Evolutionary conservation across 2,797 vertebrate species (phyloP).

Genomic region (Crocodylus rhombifer): DNA sequence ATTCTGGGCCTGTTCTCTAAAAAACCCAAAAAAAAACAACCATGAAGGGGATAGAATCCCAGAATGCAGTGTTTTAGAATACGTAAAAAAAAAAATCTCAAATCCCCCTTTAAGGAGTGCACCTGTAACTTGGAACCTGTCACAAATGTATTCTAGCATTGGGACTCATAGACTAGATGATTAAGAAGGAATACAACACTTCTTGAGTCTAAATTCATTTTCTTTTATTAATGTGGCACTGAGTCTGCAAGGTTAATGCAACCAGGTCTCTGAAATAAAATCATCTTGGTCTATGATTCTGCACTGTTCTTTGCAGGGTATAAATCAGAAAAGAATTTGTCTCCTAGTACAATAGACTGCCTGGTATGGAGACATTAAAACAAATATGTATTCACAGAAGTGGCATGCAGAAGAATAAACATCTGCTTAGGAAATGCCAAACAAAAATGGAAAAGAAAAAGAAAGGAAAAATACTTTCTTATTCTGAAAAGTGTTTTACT

Average conservation of each 20-base stretch:
- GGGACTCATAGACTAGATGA: background rate
- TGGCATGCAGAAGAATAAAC: background rate
- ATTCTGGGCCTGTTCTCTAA: background rate
- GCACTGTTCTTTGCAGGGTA: constrained; percentile 36
- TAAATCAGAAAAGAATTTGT: constrained; percentile 59
- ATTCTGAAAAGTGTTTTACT: background rate
- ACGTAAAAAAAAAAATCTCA: background rate
- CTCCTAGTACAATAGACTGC: background rate
- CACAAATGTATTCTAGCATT: background rate
- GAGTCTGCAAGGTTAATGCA: constrained; percentile 1
- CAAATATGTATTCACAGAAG: background rate
- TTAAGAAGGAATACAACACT: background rate
- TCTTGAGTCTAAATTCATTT: background rate
- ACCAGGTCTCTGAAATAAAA: constrained; percentile 44
- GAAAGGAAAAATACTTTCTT: background rate
- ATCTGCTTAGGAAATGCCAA: background rate
- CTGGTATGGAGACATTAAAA: constrained; percentile 28
- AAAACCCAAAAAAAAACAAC: background rate
- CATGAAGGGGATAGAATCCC: background rate
- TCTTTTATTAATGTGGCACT: constrained; percentile 5
- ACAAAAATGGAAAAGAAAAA: background rate
- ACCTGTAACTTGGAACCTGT: fast-evolving
- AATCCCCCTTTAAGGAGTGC: background rate
- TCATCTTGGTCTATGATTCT: background rate
- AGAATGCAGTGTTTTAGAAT: background rate